phyloP scores from a whole-genome alignment of 2,888 invertebrate species.

The Yponomeuta sedellus region DNA sequence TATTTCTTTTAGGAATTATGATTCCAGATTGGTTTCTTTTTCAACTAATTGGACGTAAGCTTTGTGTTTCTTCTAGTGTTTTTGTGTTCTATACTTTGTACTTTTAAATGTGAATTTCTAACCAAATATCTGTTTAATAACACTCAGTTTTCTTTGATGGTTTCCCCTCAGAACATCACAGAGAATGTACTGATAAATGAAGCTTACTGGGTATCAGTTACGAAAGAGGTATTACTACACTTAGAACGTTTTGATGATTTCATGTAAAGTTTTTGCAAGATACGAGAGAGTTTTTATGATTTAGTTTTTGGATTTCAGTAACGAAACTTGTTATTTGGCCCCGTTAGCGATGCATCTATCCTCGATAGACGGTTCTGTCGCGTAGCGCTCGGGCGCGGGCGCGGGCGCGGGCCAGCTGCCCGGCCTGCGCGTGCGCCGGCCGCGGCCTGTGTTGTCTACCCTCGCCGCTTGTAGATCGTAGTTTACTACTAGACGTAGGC shows the following conservation, averaged over 20 bases:
- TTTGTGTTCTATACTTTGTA: slow-evolving; percentile 22
- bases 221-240: slow-evolving; percentile 89
- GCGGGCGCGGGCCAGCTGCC: slow-evolving; percentile 34
- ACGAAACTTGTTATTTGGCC: slow-evolving; percentile 76
- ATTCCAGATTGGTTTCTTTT: slow-evolving; percentile 66
- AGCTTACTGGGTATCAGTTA: slow-evolving; percentile 94
- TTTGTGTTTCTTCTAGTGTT: slow-evolving; percentile 40
- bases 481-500: slow-evolving; percentile 70
- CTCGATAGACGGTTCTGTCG: slow-evolving; percentile 58
- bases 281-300: slow-evolving; percentile 73
- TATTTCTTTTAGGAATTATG: slow-evolving; percentile 35
- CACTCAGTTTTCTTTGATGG: slow-evolving; percentile 70
- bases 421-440: slow-evolving; percentile 40
- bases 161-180: slow-evolving; percentile 95
- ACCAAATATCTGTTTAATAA: slow-evolving; percentile 17
- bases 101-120: slow-evolving; percentile 8
- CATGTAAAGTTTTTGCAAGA: slow-evolving; percentile 76
- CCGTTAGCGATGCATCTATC: slow-evolving; percentile 78
- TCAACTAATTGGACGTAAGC: slow-evolving; percentile 65
- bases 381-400: slow-evolving; percentile 31
- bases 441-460: slow-evolving; percentile 65
- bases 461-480: slow-evolving; percentile 73
- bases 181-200: slow-evolving; percentile 96
- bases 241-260: slow-evolving; percentile 77
- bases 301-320: slow-evolving; percentile 77